phyloP scores from a whole-genome alignment of 2,888 invertebrate species.

The Lepidochrysops patricia region DNA sequence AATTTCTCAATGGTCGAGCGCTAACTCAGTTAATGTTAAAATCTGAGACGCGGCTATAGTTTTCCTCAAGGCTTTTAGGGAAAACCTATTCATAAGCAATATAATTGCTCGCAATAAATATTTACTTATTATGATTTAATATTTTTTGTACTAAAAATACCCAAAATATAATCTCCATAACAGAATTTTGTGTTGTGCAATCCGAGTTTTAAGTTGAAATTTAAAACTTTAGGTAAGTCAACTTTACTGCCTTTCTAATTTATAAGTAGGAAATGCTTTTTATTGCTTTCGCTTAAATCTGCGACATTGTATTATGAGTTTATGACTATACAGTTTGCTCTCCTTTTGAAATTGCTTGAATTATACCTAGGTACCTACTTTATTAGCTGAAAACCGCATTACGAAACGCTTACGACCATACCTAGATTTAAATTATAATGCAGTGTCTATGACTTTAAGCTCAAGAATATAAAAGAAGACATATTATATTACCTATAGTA shows the following conservation, averaged over 20 bases:
- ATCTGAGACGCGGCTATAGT: too few relatives aligned
- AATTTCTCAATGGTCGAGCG: too few relatives aligned
- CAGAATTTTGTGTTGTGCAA: background rate
- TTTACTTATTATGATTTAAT: background rate
- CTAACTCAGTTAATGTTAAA: too few relatives aligned
- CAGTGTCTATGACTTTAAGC: background rate
- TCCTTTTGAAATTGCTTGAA: background rate
- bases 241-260: background rate
- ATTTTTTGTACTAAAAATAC: background rate
- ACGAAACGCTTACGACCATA: background rate
- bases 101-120: background rate
- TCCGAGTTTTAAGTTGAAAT: background rate
- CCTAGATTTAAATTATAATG: background rate
- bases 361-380: background rate
- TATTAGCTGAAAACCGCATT: background rate
- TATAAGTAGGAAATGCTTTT: background rate
- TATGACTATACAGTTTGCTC: background rate
- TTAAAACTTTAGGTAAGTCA: background rate
- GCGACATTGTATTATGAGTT: constrained; percentile 5
- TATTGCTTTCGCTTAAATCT: constrained; percentile 5
- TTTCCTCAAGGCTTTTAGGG: too few relatives aligned
- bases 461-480: background rate
- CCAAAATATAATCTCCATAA: background rate
- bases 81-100: too few relatives aligned
- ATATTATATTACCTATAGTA: background rate